Base-by-base conservation (phyloP, 2,797 vertebrate genomes). In the Sus cebifrons region DNA sequence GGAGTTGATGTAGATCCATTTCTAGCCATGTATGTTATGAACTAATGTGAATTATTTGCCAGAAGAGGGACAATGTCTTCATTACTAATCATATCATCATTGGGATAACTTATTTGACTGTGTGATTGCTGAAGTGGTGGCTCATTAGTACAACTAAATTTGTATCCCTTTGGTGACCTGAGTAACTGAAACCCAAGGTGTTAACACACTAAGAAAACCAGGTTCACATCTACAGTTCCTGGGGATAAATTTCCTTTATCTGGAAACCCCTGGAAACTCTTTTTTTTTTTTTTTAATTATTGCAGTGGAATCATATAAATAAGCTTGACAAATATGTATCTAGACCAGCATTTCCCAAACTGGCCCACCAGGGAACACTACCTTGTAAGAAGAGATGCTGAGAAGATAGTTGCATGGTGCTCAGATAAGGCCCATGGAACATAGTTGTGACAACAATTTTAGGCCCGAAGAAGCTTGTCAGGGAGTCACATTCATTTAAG, bases 281-380 rank as follows among this genome's bases (percentile, higher is more conserved):
- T 67, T 73, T 68, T 65, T 78, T 12, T 54, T 54, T 14, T 20
- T 16, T 58, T 56, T 56, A 32, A 8, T 83, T 21, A 25, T 87
- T n/a, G 62, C 62, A 82, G n/a, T 62, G n/a, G 52, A 94, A 18
- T 78, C 54, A 11, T 83, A 65, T 79, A 49, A 44, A 27, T 70
- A 78, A 52, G 8, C 92, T 75, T 87, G 74, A 89, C 86, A 86
- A 70, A 27, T 84, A 44, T 21, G 4, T 75, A 5, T 74, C 62
- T 83, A 64, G 29, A 73, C 60, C 23, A 84, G 54, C 36, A 71
- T 94, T 94, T 88, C 29, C 56, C 82, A 92, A 82, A 78, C n/a
- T 23, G 54, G 67, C 12, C 58, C 29, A 68, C 25, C 36, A 64
- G 27, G 65, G 12, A 91, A 74, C 36, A 93, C 23, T 27, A 68